Percentiles rank a stretch among this genome's conserved stretches.
Conservation (phyloP, 2,113 vertebrate genomes). For the Pseudopipra pipra region DNA sequence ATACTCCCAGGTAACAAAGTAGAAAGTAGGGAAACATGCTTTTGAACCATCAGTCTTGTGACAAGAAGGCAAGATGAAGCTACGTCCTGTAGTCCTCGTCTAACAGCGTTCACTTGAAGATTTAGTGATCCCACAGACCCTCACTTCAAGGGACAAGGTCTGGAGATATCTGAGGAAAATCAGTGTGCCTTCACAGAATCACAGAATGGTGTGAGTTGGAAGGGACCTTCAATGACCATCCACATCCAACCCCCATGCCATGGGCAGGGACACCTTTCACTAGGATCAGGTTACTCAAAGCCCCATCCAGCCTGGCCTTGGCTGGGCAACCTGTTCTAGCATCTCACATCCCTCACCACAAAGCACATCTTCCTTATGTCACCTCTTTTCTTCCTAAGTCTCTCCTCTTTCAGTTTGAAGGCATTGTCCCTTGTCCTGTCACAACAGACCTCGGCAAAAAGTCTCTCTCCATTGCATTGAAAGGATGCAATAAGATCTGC, state of each 20-base stretch:
- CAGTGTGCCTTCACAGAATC: neutral
- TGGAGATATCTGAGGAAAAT: neutral
- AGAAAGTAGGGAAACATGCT: neutral
- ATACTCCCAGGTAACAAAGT: neutral
- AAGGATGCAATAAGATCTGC: neutral
- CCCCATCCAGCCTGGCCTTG: neutral
- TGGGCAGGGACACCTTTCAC: neutral
- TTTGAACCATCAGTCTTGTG: neutral
- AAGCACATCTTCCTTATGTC: neutral
- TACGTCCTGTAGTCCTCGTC: neutral
- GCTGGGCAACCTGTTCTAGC: neutral
- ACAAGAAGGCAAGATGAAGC: neutral
- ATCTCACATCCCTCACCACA: fast-evolving
- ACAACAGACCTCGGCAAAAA: neutral
- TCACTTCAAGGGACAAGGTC: neutral
- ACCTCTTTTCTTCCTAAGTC: too few relatives aligned
- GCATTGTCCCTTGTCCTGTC: neutral
- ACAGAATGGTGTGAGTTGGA: neutral
- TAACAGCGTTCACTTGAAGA: neutral
- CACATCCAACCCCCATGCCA: neutral
- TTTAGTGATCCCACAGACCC: neutral
- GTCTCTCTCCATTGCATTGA: neutral
- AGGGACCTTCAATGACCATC: neutral
- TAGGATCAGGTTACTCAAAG: neutral
- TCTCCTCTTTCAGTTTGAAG: neutral